Conservation (phyloP, 1,140 invertebrate species). For the Ceratosolen solmsi region DNA sequence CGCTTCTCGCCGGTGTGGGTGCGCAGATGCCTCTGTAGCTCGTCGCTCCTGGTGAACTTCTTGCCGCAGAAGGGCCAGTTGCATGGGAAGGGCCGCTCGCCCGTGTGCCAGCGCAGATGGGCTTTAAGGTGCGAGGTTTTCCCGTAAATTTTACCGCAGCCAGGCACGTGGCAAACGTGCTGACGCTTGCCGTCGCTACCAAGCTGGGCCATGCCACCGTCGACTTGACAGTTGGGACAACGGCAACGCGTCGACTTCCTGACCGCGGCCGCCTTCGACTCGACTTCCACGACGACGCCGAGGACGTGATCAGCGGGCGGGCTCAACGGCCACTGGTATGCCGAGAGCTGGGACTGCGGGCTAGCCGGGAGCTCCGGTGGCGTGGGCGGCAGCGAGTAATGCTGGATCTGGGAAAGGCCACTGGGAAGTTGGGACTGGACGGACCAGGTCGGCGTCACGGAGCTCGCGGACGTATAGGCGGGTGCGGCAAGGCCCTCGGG, state of each 20-base stretch:
- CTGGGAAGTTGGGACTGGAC: conserved; percentile 16
- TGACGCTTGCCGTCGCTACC: conserved; percentile 80
- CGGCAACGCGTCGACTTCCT: conserved; percentile 75
- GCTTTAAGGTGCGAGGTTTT: conserved; percentile 94
- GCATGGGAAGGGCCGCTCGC: conserved; percentile 84
- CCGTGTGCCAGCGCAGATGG: conserved; percentile 88
- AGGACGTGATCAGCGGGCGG: conserved; percentile 54
- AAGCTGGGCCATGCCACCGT: conserved; percentile 74
- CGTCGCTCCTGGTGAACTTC: conserved; percentile 90
- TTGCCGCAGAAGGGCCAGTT: conserved; percentile 89
- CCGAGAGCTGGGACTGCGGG: conserved; percentile 50
- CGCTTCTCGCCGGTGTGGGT: conserved; percentile 90
- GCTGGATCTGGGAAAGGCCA: conserved; percentile 53
- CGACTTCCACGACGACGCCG: conserved; percentile 35
- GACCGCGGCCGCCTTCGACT: not conserved
- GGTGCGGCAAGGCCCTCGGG: conserved; percentile 56
- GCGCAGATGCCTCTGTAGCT: conserved; percentile 86
- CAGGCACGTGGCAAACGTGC: conserved; percentile 92
- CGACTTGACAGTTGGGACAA: conserved; percentile 82
- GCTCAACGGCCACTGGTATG: conserved; percentile 60
- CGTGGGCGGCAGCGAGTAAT: conserved; percentile 60
- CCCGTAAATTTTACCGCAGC: conserved; percentile 93
- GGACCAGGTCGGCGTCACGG: conserved; percentile 45
- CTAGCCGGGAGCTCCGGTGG: conserved; percentile 50
- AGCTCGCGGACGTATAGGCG: conserved; percentile 52